Conservation (phyloP, 2,888 invertebrate genomes). For the Dasypogon diadema region DNA sequence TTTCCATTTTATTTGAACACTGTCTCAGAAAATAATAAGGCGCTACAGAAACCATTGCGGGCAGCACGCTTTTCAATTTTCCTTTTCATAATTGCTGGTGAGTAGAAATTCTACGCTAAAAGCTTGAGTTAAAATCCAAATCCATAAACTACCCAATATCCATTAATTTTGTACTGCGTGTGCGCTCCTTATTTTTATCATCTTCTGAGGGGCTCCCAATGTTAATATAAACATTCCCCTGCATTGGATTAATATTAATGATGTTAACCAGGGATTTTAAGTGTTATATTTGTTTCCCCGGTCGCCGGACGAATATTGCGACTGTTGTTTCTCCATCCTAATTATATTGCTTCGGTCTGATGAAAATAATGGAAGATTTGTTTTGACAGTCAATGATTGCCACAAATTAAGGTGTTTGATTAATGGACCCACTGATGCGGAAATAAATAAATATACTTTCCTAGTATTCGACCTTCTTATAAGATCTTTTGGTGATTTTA, state of each 20-base stretch:
- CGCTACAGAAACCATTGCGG: slow-evolving; percentile 4
- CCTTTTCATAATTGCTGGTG: background rate
- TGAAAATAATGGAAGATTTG: slow-evolving; percentile 67
- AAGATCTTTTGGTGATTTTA: slow-evolving; percentile 6
- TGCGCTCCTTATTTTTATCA: slow-evolving; percentile 47
- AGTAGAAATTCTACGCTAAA: background rate
- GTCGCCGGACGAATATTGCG: background rate
- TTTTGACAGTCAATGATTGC: slow-evolving; percentile 64
- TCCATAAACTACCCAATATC: background rate
- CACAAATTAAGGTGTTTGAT: slow-evolving; percentile 56
- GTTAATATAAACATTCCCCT: slow-evolving; percentile 55
- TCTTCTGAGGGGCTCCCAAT: slow-evolving; percentile 30
- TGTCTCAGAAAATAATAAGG: slow-evolving; percentile 34
- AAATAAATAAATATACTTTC: slow-evolving; percentile 48
- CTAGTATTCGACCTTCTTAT: slow-evolving; percentile 25
- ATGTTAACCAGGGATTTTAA: slow-evolving; percentile 55
- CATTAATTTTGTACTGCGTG: slow-evolving; percentile 37
- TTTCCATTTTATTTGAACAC: slow-evolving; percentile 38
- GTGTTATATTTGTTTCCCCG: slow-evolving; percentile 52
- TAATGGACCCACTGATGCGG: slow-evolving; percentile 48
- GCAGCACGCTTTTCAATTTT: slow-evolving; percentile 2
- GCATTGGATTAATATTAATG: slow-evolving; percentile 55
- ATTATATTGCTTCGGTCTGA: slow-evolving; percentile 63
- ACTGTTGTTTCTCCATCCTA: slow-evolving; percentile 41
- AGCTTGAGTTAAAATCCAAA: background rate